Evolutionary conservation across 2,797 vertebrate genomes (phyloP), one percentile per base, ranked within the genome.

Genomic region (Myotis myotis): DNA sequence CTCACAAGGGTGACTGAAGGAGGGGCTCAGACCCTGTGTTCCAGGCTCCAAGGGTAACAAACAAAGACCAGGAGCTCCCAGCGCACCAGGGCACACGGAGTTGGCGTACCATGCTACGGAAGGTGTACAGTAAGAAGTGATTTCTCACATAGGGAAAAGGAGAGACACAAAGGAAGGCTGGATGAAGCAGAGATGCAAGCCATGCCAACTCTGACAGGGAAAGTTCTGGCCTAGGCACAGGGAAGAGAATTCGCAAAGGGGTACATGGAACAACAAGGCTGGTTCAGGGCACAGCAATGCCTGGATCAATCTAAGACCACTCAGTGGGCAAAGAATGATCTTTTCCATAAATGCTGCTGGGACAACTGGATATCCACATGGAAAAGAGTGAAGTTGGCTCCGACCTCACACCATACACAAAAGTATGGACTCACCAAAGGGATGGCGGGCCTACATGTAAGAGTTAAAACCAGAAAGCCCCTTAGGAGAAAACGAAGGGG

Each of bases 281-380:
- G 68, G 44, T 13, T 28, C 41, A 82, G 76, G 57, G 22, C 44
- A 62, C 19, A 62, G 33, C 38, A 38, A 64, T 41, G 57, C 53
- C 72, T 47, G 8, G 19, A 70, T 53, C 47, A 30, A 36, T 22
- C 41, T 53, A 89, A 68, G 64, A 53, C 41, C 53, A 89, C 28
- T 57, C 51, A 53, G 47, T 10, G 38, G 38, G 17, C n/a, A 72
- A 87, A 71, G 30, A 86, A n/a, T 0, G 16, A 1, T 79, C 10
- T 90, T 87, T 47, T 75, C n/a, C 89, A 89, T n/a, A 82, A 91
- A 71, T 38, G 23, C 49, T 84, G 55, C 87, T 49, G 17, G 64
- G 8, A 36, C 33, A 79, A 83, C 11, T 25, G 22, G 38, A 51
- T 76, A 74, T 55, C 12, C 75, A 72, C 0, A 2, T 8, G 7